Evolutionary conservation across 2,888 invertebrate species (phyloP).

Genomic region (Euclidia mi): DNA sequence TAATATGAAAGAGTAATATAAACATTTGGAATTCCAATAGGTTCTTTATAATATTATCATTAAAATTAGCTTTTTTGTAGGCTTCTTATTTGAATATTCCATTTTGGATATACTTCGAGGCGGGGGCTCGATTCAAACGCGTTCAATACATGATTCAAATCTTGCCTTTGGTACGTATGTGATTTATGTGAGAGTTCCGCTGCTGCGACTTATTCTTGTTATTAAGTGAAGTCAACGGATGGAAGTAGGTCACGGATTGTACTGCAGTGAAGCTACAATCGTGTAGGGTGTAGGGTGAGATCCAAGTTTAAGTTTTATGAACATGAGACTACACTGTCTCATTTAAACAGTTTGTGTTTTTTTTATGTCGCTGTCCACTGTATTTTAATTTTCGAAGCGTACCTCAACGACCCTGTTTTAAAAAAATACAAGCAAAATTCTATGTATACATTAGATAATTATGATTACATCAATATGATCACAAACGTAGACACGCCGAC

Average conservation of each 20-base stretch:
- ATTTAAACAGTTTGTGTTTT: no score
- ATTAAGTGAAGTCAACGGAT: not conserved
- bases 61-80: slow-evolving; percentile 60
- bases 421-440: no score
- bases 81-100: slow-evolving; percentile 50
- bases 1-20: slow-evolving; percentile 19
- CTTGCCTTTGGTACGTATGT: slow-evolving; percentile 21
- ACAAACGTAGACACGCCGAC: no score
- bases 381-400: no score
- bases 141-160: slow-evolving; percentile 27
- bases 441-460: no score
- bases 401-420: no score
- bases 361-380: no score
- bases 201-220: not conserved
- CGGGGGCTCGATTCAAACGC: slow-evolving; percentile 34
- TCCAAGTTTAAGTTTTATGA: no score
- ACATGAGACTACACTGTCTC: no score
- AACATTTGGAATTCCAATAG: slow-evolving; percentile 61
- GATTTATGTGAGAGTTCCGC: slow-evolving; percentile 7
- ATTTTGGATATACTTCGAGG: slow-evolving; percentile 35
- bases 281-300: no score
- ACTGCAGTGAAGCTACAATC: not conserved
- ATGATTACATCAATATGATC: no score
- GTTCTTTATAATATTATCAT: slow-evolving; percentile 55
- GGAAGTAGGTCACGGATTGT: slow-evolving; percentile 5